Evolutionary conservation across 2,113 vertebrate species (phyloP), one percentile per base, ranked within the genome.

Genomic region (Amphiprion percula): DNA sequence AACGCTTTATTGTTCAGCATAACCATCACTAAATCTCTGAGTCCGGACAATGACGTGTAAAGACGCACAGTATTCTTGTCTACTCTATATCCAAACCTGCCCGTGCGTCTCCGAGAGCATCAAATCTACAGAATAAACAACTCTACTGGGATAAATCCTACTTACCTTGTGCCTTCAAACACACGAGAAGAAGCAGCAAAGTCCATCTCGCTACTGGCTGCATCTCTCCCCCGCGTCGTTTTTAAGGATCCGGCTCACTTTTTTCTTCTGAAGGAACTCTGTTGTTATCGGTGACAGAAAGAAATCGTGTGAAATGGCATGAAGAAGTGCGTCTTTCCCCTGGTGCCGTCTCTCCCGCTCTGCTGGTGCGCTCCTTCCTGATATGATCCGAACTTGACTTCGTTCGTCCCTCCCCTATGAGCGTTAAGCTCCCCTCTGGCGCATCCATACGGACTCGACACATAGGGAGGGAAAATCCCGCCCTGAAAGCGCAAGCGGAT

Each of bases 141-240:
- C 17, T 15, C 7, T 33, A 19, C 24, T 50, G 23, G 12, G 19
- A 49, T n/a, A 62, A 54, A 73, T 21, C 11, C 16, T 9, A 26
- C 93, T 93, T 84, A 95, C 95, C 94, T 87, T 79, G 88, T 17
- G 82, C 85, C 33, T 86, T 71, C 63, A 93, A 78, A 63, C 85
- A 81, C 19, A 90, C 63, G 10, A 92, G 60, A 70, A 94, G 64
- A 69, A 93, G 72, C 76, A 87, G n/a, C 68, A 91, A 89, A 90
- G 90, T 90, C 84, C 80, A 71, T 83, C 82, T 84, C 56, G 53
- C 73, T 46, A 66, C 70, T 41, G 72, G 83, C 83, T 77, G 74
- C 95, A 94, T 95, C 62, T 80, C 74, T 82, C 73, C 63, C 70
- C 58, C 41, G 74, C 26, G 66, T 73, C n/a, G 58, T 65, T 67